A percentile compares a stretch with the other conserved stretches of the same genome.
These are phyloP conservation scores for Drosophila peninsularis DNA, from an alignment of 2,888 invertebrate species.

Conservation along the genomic window DNA sequence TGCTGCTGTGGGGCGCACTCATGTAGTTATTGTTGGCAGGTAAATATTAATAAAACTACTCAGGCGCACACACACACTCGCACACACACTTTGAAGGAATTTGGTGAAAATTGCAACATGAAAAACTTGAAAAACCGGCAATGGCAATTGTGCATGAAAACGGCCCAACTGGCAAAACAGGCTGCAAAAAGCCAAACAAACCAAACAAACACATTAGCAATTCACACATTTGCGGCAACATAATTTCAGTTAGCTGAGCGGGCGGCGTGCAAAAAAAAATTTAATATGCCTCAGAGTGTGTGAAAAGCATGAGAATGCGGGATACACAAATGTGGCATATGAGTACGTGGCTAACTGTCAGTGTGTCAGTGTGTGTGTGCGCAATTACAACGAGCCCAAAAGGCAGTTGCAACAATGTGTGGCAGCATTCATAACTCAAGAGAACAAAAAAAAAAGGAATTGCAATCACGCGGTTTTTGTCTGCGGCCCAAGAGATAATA, in stretches of 20 bases:
- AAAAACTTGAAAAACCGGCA: conserved; percentile 79
- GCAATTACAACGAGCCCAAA: conserved; percentile 59
- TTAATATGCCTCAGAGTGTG: conserved; percentile 29
- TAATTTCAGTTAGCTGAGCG: conserved; percentile 70
- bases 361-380: conserved; percentile 28
- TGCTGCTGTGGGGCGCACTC: conserved; percentile 31
- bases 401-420: conserved; percentile 66
- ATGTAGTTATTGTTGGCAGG: conserved; percentile 44
- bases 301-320: conserved; percentile 36
- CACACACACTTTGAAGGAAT: conserved; percentile 58
- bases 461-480: conserved; percentile 43
- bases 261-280: no score
- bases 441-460: conserved; percentile 9
- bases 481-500: conserved; percentile 21
- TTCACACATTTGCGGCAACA: conserved; percentile 75
- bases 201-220: conserved; percentile 66
- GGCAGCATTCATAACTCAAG: conserved; percentile 70
- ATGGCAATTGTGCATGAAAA: conserved; percentile 40
- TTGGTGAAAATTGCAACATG: conserved; percentile 70
- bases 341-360: conserved; percentile 11
- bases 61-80: conserved; percentile 21
- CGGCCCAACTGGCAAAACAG: conserved; percentile 54
- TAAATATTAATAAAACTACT: conserved; percentile 65
- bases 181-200: conserved; percentile 46
- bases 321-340: conserved; percentile 46